Evolutionary conservation across 2,113 vertebrate species (phyloP), one percentile per base, ranked within the genome.

Genomic region (Pungitius pungitius): DNA sequence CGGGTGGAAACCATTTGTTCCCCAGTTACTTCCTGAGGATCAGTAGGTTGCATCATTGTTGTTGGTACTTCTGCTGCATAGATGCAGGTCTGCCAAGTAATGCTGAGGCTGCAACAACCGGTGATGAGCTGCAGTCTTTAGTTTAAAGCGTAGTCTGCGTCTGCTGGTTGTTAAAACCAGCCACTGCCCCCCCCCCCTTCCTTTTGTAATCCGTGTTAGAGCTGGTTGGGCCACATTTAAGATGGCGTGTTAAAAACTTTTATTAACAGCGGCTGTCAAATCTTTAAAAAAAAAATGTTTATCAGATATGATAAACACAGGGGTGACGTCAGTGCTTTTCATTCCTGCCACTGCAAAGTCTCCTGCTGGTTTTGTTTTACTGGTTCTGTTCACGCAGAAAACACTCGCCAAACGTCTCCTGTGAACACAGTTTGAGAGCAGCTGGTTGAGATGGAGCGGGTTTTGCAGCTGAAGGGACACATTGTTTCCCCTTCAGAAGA

Each of bases 51-150:
- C 60, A 33, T 33, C 40, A 37, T 58, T n/a, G 4, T 54, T 60
- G 39, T 58, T 59, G 68, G 45, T n/a, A 3, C 33, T 4, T 12
- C 52, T 17, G 43, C 54, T 45, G 54, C 26, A 68, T 75, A 9
- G 68, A 57, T 59, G 67, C 60, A 57, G 70, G 63, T 45, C 64
- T 20, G 2, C 49, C 12, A 12, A 45, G n/a, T 2, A 30, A 30
- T 5, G 70, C 80, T 59, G 26, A 85, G 63, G 64, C 79, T 51
- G 83, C 74, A 75, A 35, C 76, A 69, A 86, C 73, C 78, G 83
- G 85, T 40, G 37, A 72, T 65, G 66, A 78, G 57, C 59, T 75
- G 57, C 59, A 17, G 33, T 77, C 61, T 72, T 62, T 39, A 73
- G 68, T 78, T 57, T 51, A 72, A 26, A 22, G 61, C 60, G 70